Conservation (phyloP, 37 sponge, comb jelly and placozoan species). For the Amphimedon queenslandica region DNA sequence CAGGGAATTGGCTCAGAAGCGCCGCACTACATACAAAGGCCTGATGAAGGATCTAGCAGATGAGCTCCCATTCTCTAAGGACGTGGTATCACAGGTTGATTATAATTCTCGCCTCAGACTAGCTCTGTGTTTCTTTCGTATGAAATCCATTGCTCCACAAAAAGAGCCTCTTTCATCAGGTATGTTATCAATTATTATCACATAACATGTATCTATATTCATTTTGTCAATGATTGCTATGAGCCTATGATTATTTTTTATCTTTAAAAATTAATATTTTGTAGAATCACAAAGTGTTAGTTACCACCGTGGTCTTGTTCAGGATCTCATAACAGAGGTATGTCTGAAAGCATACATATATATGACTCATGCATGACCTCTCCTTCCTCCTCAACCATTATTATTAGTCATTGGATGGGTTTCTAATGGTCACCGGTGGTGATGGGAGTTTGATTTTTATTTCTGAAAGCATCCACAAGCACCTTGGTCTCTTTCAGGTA, state of each 20-base stretch:
- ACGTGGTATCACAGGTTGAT: slow-evolving; percentile 44
- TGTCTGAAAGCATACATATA: slow-evolving; percentile 24
- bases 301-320: slow-evolving; percentile 1
- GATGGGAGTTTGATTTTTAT: slow-evolving; percentile 41
- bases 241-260: too few relatives aligned
- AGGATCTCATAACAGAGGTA: slow-evolving; percentile 28
- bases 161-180: too few relatives aligned
- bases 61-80: slow-evolving; percentile 36
- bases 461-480: slow-evolving; percentile 54
- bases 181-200: too few relatives aligned
- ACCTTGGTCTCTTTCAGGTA: slow-evolving; percentile 50
- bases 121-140: slow-evolving; percentile 36
- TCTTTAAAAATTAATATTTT: too few relatives aligned
- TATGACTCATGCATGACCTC: not conserved
- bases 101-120: slow-evolving; percentile 47
- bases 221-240: too few relatives aligned
- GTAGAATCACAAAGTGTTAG: not conserved
- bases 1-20: slow-evolving; percentile 37
- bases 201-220: too few relatives aligned
- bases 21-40: slow-evolving; percentile 28
- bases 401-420: slow-evolving; percentile 37
- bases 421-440: slow-evolving; percentile 16
- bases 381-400: not conserved
- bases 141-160: too few relatives aligned
- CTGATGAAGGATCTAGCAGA: slow-evolving; percentile 36